phyloP scores from a whole-genome alignment of 2,888 invertebrate species.

The Perdita meconis region DNA sequence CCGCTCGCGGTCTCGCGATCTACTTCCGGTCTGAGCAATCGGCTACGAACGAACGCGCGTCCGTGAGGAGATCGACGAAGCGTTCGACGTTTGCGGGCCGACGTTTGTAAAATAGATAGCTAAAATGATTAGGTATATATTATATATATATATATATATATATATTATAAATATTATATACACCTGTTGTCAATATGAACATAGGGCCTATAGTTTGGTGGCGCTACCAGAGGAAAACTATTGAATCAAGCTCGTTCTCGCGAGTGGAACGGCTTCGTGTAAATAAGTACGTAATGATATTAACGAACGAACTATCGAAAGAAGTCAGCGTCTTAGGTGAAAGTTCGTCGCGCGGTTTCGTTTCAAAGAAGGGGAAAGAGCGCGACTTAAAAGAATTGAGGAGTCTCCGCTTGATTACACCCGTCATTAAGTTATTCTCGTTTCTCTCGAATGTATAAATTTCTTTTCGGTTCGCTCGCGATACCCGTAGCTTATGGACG shows the following conservation, averaged over 20 bases:
- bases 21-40: conserved; percentile 62
- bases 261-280: conserved; percentile 73
- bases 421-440: conserved; percentile 55
- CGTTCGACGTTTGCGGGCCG: conserved; percentile 57
- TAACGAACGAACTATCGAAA: conserved; percentile 32
- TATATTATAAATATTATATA: conserved; percentile 72
- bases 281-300: conserved; percentile 71
- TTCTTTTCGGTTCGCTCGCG: conserved; percentile 36
- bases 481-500: conserved; percentile 47
- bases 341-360: conserved; percentile 43
- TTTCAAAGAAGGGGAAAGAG: neutral
- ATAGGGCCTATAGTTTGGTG: conserved; percentile 78
- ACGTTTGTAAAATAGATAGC: conserved; percentile 80
- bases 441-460: conserved; percentile 33
- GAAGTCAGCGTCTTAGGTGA: conserved; percentile 32
- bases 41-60: conserved; percentile 23
- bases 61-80: conserved; percentile 21
- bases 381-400: conserved; percentile 16
- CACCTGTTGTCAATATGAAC: conserved; percentile 82
- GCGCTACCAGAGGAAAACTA: conserved; percentile 76
- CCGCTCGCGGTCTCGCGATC: conserved; percentile 44
- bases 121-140: conserved; percentile 77
- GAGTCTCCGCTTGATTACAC: conserved; percentile 49
- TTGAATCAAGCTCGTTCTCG: conserved; percentile 75
- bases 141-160: conserved; percentile 33